Evolutionary conservation across 2,888 invertebrate species (phyloP).

Genomic region (Tetheella fluctuosa): DNA sequence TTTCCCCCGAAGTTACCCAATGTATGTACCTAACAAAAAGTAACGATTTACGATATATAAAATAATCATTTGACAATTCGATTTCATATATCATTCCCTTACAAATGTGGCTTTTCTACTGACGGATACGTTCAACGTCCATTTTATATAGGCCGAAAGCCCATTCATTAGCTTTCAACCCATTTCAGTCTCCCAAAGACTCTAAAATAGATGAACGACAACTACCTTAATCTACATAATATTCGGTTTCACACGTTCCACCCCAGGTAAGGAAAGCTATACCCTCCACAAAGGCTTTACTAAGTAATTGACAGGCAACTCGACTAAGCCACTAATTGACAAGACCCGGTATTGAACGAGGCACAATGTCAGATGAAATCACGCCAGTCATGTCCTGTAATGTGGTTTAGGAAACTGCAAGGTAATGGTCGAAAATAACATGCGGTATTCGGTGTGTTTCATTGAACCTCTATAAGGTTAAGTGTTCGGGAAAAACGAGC

Average conservation of each 20-base stretch:
- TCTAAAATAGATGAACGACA: too few species aligned
- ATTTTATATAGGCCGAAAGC: too few species aligned
- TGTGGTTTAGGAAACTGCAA: conserved; percentile 36
- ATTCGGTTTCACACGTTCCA: not conserved
- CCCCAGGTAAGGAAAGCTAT: not conserved
- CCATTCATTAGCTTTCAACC: too few species aligned
- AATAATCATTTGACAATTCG: too few species aligned
- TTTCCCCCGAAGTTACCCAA: too few species aligned
- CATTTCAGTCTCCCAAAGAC: too few species aligned
- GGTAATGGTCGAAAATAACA: conserved; percentile 35
- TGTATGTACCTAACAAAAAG: too few species aligned
- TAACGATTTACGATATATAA: too few species aligned
- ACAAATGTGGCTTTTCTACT: too few species aligned
- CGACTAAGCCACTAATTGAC: conserved; percentile 6
- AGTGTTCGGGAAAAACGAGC: too few species aligned
- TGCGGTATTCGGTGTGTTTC: conserved; percentile 16
- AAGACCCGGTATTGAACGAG: not conserved
- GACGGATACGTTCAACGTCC: too few species aligned
- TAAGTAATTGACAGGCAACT: conserved; percentile 4
- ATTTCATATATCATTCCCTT: too few species aligned
- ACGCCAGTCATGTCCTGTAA: conserved; percentile 40
- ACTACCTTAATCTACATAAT: not conserved
- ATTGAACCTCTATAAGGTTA: not conserved
- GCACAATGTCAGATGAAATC: conserved; percentile 15
- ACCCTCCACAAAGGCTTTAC: not conserved